Percentiles rank a stretch among this genome's conserved stretches.
These are phyloP conservation scores for Pomacea maculata DNA, from an alignment of 1,140 invertebrate species.

Conservation along the genomic window DNA sequence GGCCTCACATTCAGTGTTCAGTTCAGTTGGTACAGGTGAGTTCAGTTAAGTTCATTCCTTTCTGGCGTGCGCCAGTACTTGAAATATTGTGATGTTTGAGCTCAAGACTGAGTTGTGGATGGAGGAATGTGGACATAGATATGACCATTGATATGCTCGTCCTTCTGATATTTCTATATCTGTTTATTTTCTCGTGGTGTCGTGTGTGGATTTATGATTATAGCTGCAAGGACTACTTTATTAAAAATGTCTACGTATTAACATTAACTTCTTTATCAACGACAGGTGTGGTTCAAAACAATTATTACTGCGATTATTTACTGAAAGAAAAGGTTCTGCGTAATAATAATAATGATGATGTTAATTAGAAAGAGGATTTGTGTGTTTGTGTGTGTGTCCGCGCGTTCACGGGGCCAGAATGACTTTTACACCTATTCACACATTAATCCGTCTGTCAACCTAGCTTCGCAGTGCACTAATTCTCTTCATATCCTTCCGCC, in stretches of 20 bases:
- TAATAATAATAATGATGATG: background rate
- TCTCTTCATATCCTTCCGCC: background rate
- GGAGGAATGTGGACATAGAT: no score
- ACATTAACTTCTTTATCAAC: background rate
- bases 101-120: no score
- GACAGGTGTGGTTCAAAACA: background rate
- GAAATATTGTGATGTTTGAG: no score
- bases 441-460: background rate
- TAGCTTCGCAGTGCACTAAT: background rate
- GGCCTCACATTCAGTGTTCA: no score
- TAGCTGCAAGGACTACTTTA: background rate
- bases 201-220: no score
- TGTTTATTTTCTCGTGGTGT: no score
- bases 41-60: no score
- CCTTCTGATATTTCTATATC: no score
- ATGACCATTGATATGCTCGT: no score
- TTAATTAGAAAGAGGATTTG: background rate
- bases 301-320: background rate
- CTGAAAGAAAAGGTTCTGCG: background rate
- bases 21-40: no score
- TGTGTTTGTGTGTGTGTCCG: background rate
- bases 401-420: background rate
- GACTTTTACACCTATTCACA: background rate
- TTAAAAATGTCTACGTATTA: background rate
- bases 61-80: no score